Evolutionary conservation across 2,113 vertebrate species (phyloP).

Genomic region (Sylvilagus bachmani): DNA sequence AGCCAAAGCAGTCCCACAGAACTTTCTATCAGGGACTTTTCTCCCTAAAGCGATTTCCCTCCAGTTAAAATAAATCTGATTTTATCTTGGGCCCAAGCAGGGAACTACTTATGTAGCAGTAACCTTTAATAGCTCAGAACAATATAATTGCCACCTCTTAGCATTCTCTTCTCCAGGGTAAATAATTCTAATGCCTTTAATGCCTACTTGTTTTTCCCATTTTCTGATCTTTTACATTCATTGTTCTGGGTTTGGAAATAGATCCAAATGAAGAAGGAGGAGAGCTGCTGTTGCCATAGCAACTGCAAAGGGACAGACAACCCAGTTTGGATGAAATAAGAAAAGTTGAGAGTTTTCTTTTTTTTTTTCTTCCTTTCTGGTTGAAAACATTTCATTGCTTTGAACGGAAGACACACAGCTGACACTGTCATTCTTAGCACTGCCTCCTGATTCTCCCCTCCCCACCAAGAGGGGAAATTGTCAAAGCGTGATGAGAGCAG

Average conservation of each 20-base stretch:
- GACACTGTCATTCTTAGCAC: neutral
- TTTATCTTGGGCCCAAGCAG: conserved; percentile 69
- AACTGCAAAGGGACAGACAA: conserved; percentile 69
- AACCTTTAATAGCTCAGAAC: conserved; percentile 77
- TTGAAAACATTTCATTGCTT: conserved; percentile 63
- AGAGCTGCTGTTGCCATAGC: conserved; percentile 69
- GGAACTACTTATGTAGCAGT: conserved; percentile 52
- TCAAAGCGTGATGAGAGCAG: neutral
- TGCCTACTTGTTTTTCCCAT: conserved; percentile 64
- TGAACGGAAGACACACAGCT: conserved; percentile 17
- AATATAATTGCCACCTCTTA: conserved; percentile 69
- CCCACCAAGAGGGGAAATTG: neutral
- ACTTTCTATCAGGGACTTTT: conserved; percentile 61
- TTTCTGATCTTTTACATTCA: conserved; percentile 75
- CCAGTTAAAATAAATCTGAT: conserved; percentile 78
- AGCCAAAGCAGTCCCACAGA: conserved; percentile 32
- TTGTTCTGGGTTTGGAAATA: conserved; percentile 79
- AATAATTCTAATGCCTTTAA: conserved; percentile 73
- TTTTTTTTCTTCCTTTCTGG: conserved; percentile 23
- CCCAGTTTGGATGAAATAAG: conserved; percentile 64
- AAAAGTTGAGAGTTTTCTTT: conserved; percentile 60
- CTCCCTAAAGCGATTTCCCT: conserved; percentile 78
- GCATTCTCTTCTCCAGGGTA: conserved; percentile 68
- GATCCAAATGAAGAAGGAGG: conserved; percentile 75
- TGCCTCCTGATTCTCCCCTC: neutral